Evolutionary conservation across 2,888 invertebrate species (phyloP), one percentile per base, ranked within the genome.

Genomic region (Alcis repandata): DNA sequence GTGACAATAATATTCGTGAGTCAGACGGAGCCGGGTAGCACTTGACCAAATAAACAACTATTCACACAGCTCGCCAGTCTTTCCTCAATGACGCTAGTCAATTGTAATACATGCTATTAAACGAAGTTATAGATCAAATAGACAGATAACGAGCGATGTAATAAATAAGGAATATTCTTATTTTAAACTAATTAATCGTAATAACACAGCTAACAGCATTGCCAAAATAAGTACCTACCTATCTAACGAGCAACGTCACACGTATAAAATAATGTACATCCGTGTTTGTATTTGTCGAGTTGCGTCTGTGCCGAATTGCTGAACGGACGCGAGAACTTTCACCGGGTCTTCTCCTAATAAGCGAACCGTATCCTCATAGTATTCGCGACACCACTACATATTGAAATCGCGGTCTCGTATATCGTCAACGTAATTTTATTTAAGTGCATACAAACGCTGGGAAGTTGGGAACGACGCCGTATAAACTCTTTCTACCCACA

Each of bases 21-120:
- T 92, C 92, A 92, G 84, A 77, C 77, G 66, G 77, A 77, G 72
- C 67, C 68, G 77, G 74, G 75, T 74, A 78, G 78, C 92, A 91
- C 88, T 92, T 92, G 90, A 88, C 87, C 88, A 92, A 92, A 92
- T 88, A 92, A 89, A 89, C 86, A 86, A 84, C 79, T 86, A 88
- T 87, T 87, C 84, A 68, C 54, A 82, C 79, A 82, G 80, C 73
- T 83, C 71, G 79, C 77, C 70, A 84, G 79, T 85, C 81, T 87
- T 87, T 87, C 84, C 85, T 86, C 79, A 81, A 84, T 83, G 80
- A 84, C 78, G 78, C 69, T 77, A 68, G 59, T 67, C 62, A 58
- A 65, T 64, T 66, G 57, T 57, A 61, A 61, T 60, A 45, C 52
- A 57, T 45, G 15, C 32, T 65, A 70, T 56, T 65, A 63, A 36